Base-by-base conservation (phyloP, 2,113 vertebrate genomes). In the Mionectes macconnelli region DNA sequence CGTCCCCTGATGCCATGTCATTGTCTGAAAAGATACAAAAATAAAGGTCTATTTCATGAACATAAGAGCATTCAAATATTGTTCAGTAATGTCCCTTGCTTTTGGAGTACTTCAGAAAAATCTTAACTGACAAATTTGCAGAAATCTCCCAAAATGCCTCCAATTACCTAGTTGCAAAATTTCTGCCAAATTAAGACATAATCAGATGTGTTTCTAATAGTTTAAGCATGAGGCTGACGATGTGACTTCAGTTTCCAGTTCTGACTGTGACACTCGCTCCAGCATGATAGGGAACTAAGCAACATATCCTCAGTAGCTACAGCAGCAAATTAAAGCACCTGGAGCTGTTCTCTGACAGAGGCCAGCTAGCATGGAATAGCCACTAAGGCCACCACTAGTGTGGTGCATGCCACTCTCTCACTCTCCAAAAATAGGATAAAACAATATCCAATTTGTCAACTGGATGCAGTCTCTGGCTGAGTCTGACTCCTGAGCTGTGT, bases 1-100 rank as follows among this genome's bases (percentile, higher is more conserved):
- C 98, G 28, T 99, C 99, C 73, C 99, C 99, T 15, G 99, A 99
- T 42, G 99, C 98, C 93, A 98, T 91, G 23, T 99, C 99, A 13
- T 86, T 97, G 17, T 98, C 98, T 98, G 97, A 77, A 97, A 97
- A 66, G 24, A 55, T 23, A 89, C 64, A 94, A 87, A 90, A 80
- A 84, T 64, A 31, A 74, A 53, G 25, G 6, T 52, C 20, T 9
- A 56, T 81, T 78, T 93, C 10, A 57, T 59, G 3, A 81, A 67
- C 16, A 8, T 15, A 5, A 74, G 21, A 52, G 5, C 21, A 53
- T 39, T n/a, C 62, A 80, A 94, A 40, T 64, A 63, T 14, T 81
- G 24, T 72, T 27, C 30, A 64, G 15, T 22, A 74, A n/a, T 5
- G 8, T 31, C 30, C 4, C 21, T 69, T 25, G 7, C 40, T 76